These are phyloP conservation scores for Tortrix viridana DNA, from an alignment of 2,888 invertebrate genomes.

Conservation along the genomic window DNA sequence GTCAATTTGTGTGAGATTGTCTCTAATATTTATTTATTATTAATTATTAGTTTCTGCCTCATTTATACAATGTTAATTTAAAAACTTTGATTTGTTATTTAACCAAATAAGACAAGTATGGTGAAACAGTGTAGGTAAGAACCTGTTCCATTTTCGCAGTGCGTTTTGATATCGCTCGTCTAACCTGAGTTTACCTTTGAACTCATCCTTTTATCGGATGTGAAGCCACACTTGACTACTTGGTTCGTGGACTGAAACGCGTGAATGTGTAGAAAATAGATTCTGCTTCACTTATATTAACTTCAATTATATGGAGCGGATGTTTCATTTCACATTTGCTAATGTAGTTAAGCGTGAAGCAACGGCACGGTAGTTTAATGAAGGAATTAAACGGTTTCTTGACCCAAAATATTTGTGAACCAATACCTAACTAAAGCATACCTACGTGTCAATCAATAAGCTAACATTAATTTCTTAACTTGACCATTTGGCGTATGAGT, in stretches of 20 bases:
- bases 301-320: conserved; percentile 57
- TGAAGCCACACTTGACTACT: conserved; percentile 5
- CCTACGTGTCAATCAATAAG: not conserved
- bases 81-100: too few relatives aligned
- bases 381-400: conserved; percentile 8
- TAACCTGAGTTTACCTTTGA: conserved; percentile 50
- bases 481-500: not conserved
- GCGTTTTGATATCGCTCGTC: conserved; percentile 7
- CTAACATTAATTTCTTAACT: not conserved
- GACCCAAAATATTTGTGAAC: conserved; percentile 14
- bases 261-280: conserved; percentile 54
- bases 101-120: not conserved
- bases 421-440: not conserved
- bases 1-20: too few relatives aligned
- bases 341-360: conserved; percentile 23
- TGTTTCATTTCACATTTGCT: conserved; percentile 40
- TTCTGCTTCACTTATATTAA: conserved; percentile 57
- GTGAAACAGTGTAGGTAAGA: not conserved
- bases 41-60: too few relatives aligned
- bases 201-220: conserved; percentile 46
- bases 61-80: too few relatives aligned
- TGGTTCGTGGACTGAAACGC: conserved; percentile 50
- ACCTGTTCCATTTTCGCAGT: conserved; percentile 33
- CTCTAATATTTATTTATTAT: too few relatives aligned
- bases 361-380: conserved; percentile 13